phyloP scores from a whole-genome alignment of 2,888 invertebrate species.

The Gymnosoma rotundatum region DNA sequence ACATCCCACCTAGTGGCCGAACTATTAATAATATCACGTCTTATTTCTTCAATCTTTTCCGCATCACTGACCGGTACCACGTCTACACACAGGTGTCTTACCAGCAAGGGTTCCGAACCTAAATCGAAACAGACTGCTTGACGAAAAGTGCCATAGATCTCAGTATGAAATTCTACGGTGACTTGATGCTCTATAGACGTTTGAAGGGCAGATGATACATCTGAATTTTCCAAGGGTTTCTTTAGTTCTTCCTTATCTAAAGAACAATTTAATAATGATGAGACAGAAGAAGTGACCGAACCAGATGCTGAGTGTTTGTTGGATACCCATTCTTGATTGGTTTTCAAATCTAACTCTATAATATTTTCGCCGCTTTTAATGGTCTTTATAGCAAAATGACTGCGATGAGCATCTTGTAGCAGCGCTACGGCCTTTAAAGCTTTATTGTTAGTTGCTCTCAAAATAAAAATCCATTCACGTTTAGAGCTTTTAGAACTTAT shows the following conservation, averaged over 20 bases:
- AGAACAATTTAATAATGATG: slow-evolving; percentile 47
- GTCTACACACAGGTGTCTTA: slow-evolving; percentile 89
- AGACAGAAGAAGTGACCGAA: slow-evolving; percentile 37
- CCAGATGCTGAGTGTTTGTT: slow-evolving; percentile 59
- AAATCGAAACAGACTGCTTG: slow-evolving; percentile 91
- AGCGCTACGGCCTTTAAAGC: slow-evolving; percentile 86
- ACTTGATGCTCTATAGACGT: slow-evolving; percentile 81
- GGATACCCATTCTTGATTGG: slow-evolving; percentile 84
- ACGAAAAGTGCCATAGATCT: slow-evolving; percentile 89
- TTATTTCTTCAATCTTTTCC: slow-evolving; percentile 86
- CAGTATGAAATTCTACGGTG: slow-evolving; percentile 85
- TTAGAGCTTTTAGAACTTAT: slow-evolving; percentile 85
- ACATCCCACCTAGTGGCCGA: slow-evolving; percentile 86
- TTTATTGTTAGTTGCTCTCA: slow-evolving; percentile 81
- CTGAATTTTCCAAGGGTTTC: slow-evolving; percentile 48
- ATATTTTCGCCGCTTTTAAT: slow-evolving; percentile 75
- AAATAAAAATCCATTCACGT: slow-evolving; percentile 85
- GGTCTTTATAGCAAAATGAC: slow-evolving; percentile 86
- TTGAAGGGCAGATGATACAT: slow-evolving; percentile 38
- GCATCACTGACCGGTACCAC: slow-evolving; percentile 88
- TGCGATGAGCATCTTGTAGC: slow-evolving; percentile 87
- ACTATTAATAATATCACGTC: slow-evolving; percentile 85
- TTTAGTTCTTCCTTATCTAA: slow-evolving; percentile 64
- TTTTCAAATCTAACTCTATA: slow-evolving; percentile 81
- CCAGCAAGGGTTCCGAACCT: slow-evolving; percentile 85